These are phyloP conservation scores for Drosophila prolongata DNA, from an alignment of 2,888 invertebrate species.

Conservation along the genomic window DNA sequence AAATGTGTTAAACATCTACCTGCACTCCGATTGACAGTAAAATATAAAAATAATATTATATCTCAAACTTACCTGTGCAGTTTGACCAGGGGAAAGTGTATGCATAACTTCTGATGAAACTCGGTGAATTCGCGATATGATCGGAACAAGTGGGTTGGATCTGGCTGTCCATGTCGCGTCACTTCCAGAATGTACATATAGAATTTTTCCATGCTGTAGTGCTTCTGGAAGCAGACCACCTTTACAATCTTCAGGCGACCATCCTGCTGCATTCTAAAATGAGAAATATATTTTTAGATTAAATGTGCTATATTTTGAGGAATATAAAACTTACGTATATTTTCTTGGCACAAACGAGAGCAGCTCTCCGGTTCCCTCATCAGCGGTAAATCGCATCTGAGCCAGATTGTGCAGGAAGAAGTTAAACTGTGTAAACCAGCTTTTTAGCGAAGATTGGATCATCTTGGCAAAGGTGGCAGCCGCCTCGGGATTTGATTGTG, in stretches of 20 bases:
- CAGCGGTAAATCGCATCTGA: slow-evolving; percentile 95
- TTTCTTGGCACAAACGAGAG: slow-evolving; percentile 97
- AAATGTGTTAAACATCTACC: too few species aligned
- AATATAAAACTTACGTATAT: slow-evolving; percentile 90
- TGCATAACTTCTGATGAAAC: slow-evolving; percentile 96
- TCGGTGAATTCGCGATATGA: slow-evolving; percentile 99
- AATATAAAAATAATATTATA: too few species aligned
- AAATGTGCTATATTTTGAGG: neutral
- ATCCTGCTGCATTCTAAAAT: slow-evolving; percentile 92
- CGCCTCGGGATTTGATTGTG: slow-evolving; percentile 96
- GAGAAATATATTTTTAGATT: neutral
- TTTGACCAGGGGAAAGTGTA: slow-evolving; percentile 95
- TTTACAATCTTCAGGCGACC: slow-evolving; percentile 94
- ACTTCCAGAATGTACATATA: slow-evolving; percentile 96
- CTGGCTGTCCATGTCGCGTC: slow-evolving; percentile 92
- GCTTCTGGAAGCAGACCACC: slow-evolving; percentile 95
- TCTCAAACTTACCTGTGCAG: slow-evolving; percentile 91
- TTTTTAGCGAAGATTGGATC: slow-evolving; percentile 97
- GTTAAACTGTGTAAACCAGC: slow-evolving; percentile 97
- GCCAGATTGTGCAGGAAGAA: slow-evolving; percentile 99
- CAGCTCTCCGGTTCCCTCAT: slow-evolving; percentile 91
- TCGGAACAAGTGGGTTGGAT: slow-evolving; percentile 94
- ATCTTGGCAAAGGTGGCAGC: slow-evolving; percentile 97
- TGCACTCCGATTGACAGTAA: too few species aligned
- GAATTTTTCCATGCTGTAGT: slow-evolving; percentile 98